Evolutionary conservation across 1,140 invertebrate genomes (phyloP).

Genomic region (Oedothorax gibbosus): DNA sequence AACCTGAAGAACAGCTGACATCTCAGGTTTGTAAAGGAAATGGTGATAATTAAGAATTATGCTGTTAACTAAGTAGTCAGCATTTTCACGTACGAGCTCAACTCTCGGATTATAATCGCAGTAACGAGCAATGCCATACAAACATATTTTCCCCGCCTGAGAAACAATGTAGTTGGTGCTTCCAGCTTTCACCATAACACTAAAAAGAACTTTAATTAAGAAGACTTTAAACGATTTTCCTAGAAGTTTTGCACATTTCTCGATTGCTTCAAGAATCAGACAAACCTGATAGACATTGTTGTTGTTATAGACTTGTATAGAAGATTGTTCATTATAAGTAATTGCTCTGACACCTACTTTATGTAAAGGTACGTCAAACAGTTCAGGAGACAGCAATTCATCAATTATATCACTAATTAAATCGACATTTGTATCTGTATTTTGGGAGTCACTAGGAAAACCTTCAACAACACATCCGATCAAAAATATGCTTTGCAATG

Average conservation of each 20-base stretch:
- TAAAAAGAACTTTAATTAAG: conserved; percentile 25
- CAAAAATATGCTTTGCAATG: conserved; percentile 38
- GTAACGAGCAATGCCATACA: conserved; percentile 18
- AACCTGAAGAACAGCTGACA: conserved; percentile 28
- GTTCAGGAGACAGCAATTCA: conserved; percentile 15
- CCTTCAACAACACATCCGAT: conserved; percentile 31
- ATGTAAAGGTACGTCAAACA: neutral
- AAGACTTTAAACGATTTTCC: neutral
- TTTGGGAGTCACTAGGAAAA: neutral
- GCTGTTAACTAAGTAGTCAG: conserved; percentile 40
- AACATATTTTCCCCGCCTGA: conserved; percentile 15
- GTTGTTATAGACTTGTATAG: neutral
- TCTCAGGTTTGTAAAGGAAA: conserved; percentile 27
- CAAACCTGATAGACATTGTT: conserved; percentile 16
- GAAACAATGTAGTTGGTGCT: conserved; percentile 18
- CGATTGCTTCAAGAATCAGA: conserved; percentile 39
- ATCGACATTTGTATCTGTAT: neutral
- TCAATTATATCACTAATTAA: conserved; percentile 31
- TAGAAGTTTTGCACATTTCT: conserved; percentile 23
- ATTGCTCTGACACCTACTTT: neutral
- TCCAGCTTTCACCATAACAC: conserved; percentile 37
- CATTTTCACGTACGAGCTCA: conserved; percentile 38
- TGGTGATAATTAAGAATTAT: conserved; percentile 41
- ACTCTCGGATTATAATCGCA: conserved; percentile 23
- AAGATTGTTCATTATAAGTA: neutral